These are phyloP conservation scores for Limnephilus rhombicus DNA, from an alignment of 2,888 invertebrate genomes.

Conservation along the genomic window DNA sequence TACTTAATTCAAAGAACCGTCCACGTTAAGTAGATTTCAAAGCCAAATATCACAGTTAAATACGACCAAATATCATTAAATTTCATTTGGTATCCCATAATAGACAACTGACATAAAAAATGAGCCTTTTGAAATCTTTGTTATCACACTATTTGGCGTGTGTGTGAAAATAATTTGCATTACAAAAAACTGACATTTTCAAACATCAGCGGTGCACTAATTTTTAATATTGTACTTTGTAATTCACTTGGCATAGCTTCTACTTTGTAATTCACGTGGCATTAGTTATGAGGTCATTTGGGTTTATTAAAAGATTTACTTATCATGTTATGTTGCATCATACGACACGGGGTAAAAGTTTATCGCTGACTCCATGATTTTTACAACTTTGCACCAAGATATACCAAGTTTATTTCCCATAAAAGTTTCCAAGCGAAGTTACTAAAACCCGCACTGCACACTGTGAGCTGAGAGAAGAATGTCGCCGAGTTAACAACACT, in stretches of 20 bases:
- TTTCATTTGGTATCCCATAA: background rate
- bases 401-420: slow-evolving; percentile 51
- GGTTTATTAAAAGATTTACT: slow-evolving; percentile 25
- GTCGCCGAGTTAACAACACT: slow-evolving; percentile 48
- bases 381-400: slow-evolving; percentile 52
- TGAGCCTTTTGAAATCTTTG: no score
- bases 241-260: background rate
- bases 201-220: background rate
- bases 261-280: background rate
- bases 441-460: slow-evolving; percentile 13
- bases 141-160: background rate
- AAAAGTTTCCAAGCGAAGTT: slow-evolving; percentile 52
- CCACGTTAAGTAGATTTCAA: background rate
- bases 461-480: slow-evolving; percentile 25
- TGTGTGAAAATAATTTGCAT: background rate
- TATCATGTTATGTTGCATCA: slow-evolving; percentile 38
- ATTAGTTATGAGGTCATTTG: background rate
- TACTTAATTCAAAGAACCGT: background rate
- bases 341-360: slow-evolving; percentile 43
- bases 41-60: background rate
- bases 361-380: slow-evolving; percentile 50
- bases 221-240: background rate
- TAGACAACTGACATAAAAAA: background rate
- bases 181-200: background rate
- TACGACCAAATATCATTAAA: background rate